phyloP scores from a whole-genome alignment of 2,113 vertebrate species.

The Harpagus bidentatus region DNA sequence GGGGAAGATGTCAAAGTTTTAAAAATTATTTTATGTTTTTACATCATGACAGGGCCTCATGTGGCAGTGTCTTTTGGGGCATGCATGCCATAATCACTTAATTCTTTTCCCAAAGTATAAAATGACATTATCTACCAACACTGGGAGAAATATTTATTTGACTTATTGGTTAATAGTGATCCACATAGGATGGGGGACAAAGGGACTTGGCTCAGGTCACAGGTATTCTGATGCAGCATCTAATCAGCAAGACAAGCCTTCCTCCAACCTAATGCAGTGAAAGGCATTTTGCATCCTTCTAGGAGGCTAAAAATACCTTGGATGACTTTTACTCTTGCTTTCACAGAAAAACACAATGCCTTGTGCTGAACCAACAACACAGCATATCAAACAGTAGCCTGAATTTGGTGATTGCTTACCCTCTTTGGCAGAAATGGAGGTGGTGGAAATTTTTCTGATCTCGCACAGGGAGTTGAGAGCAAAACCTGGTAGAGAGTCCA shows the following conservation, averaged over 20 bases:
- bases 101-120: neutral
- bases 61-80: neutral
- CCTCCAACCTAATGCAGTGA: neutral
- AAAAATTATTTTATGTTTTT: neutral
- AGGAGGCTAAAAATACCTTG: neutral
- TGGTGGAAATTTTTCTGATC: neutral
- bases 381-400: neutral
- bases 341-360: neutral
- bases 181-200: fast-evolving
- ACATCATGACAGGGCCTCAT: neutral
- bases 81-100: neutral
- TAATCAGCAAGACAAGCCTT: neutral
- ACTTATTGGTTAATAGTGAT: neutral
- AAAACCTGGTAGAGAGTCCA: neutral
- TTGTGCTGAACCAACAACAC: neutral
- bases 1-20: neutral
- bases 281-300: neutral
- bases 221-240: neutral
- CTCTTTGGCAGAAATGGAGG: neutral
- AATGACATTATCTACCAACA: neutral
- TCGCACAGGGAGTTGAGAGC: neutral
- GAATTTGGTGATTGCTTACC: neutral
- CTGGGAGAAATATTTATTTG: neutral
- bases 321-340: neutral
- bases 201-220: neutral